A percentile compares a stretch with the other conserved stretches of the same genome.
Conservation (phyloP, 2,797 vertebrate species). For the Sebastes steindachneri region DNA sequence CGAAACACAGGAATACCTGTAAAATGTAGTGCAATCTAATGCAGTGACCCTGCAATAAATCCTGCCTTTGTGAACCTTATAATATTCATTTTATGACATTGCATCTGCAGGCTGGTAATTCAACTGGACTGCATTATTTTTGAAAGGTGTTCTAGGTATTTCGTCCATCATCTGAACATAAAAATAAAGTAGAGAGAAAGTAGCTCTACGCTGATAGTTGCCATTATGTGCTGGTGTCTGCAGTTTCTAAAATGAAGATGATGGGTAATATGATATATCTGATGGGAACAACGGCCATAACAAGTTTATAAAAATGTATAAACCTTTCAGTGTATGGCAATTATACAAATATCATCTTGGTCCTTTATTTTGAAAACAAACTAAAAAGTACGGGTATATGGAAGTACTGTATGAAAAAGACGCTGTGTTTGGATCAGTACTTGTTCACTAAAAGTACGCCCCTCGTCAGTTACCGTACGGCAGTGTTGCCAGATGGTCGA, state of each 20-base stretch:
- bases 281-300: not conserved
- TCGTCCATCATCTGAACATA: not conserved
- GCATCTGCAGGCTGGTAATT: not conserved
- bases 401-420: not conserved
- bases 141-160: not conserved
- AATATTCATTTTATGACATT: not conserved
- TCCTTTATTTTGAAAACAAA: not conserved
- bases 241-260: not conserved
- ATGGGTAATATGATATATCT: not conserved
- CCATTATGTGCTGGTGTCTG: not conserved
- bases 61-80: not conserved
- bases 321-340: not conserved
- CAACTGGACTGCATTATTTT: not conserved
- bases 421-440: not conserved
- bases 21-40: not conserved
- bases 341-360: not conserved
- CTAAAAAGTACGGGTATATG: not conserved
- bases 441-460: not conserved
- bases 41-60: not conserved
- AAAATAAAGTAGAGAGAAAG: not conserved
- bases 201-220: not conserved
- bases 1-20: not conserved
- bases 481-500: no score
- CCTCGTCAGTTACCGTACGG: not conserved
- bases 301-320: not conserved